These are phyloP conservation scores for Actias luna DNA, from an alignment of 2,888 invertebrate species.

Conservation along the genomic window DNA sequence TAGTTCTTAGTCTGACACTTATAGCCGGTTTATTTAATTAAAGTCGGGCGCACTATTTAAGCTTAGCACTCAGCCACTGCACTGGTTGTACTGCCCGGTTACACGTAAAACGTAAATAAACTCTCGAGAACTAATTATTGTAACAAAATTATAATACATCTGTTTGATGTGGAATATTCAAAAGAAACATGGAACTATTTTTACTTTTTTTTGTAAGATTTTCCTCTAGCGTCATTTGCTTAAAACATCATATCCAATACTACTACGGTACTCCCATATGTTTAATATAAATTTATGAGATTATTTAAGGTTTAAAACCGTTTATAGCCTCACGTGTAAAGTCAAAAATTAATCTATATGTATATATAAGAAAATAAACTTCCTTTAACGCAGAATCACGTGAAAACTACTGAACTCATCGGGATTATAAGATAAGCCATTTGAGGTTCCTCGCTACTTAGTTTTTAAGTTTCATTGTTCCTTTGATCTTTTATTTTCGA, in stretches of 20 bases:
- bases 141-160: slow-evolving; percentile 40
- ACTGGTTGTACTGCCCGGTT: slow-evolving; percentile 24
- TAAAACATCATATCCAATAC: not conserved
- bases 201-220: slow-evolving; percentile 3
- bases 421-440: no score
- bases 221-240: not conserved
- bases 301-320: not conserved
- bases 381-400: no score
- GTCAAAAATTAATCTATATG: no score
- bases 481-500: no score
- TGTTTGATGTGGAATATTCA: slow-evolving; percentile 43
- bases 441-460: no score
- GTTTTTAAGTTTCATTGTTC: no score
- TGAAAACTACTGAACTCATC: no score
- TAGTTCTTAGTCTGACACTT: slow-evolving; percentile 8
- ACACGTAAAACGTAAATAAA: slow-evolving; percentile 49
- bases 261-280: not conserved
- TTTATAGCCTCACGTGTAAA: no score
- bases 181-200: slow-evolving; percentile 26
- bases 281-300: not conserved
- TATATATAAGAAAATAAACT: no score
- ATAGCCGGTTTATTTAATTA: slow-evolving; percentile 12
- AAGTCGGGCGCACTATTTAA: slow-evolving; percentile 9
- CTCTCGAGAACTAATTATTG: slow-evolving; percentile 48
- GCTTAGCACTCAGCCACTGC: slow-evolving; percentile 29